Conservation (phyloP, 92 coral and sea anemone genomes). For the Chrysogorgia sp. region DNA sequence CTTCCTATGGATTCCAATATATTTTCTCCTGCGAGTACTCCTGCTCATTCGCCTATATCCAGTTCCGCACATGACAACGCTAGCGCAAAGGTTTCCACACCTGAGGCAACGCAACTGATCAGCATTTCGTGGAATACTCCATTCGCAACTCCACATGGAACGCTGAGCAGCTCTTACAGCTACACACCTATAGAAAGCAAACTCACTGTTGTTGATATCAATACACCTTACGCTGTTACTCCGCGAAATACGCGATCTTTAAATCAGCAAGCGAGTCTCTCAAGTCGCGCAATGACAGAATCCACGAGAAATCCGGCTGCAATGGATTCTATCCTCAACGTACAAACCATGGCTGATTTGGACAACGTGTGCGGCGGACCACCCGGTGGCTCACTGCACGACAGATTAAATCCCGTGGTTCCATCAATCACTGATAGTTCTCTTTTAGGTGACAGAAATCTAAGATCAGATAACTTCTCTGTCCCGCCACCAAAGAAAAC, state of each 20-base stretch:
- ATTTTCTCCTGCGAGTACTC: not conserved
- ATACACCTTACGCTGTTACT: not conserved
- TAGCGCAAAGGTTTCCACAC: not conserved
- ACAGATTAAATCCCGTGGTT: not conserved
- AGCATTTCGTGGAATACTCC: not conserved
- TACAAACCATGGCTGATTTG: not conserved
- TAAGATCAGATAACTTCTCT: not conserved
- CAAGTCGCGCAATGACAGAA: not conserved
- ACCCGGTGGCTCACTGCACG: too few relatives aligned
- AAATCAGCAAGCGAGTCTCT: not conserved
- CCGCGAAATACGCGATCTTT: not conserved
- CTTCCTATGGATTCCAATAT: not conserved
- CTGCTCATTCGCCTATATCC: not conserved
- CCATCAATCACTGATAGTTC: not conserved
- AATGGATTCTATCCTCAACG: not conserved
- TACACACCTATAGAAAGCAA: not conserved
- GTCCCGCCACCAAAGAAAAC: not conserved
- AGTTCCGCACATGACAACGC: not conserved
- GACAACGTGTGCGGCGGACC: too few relatives aligned
- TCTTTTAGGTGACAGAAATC: not conserved
- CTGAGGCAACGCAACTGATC: not conserved
- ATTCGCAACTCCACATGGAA: not conserved
- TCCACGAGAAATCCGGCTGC: not conserved
- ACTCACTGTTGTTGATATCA: not conserved
- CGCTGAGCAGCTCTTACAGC: not conserved